Conservation (phyloP, 2,113 vertebrate species). For the Phalacrocorax carbo region DNA sequence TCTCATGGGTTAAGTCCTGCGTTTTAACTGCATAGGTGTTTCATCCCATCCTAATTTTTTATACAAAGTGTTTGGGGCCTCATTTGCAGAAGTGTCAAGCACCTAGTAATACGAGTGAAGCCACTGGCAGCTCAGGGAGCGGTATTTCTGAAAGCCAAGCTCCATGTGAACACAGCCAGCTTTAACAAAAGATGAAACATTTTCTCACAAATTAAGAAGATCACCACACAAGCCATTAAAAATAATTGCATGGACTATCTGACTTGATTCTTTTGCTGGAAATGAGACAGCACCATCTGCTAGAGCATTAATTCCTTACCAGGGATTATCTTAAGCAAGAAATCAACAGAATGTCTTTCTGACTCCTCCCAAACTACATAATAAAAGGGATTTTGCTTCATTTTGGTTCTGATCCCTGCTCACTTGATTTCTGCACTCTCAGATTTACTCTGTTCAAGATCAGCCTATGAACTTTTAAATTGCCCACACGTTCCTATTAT, state of each 20-base stretch:
- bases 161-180: slow-evolving; percentile 44
- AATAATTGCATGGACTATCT: slow-evolving; percentile 81
- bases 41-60: slow-evolving; percentile 27
- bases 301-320: slow-evolving; percentile 77
- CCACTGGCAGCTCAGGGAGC: background rate
- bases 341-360: slow-evolving; percentile 76
- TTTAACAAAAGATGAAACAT: slow-evolving; percentile 77
- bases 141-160: background rate
- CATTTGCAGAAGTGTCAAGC: slow-evolving; percentile 4
- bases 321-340: slow-evolving; percentile 79
- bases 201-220: slow-evolving; percentile 81
- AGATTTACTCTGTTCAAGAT: background rate
- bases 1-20: background rate
- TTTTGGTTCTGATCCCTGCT: slow-evolving; percentile 67
- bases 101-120: background rate
- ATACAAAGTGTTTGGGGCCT: slow-evolving; percentile 19
- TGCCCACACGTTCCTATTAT: background rate
- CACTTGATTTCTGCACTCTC: slow-evolving; percentile 58
- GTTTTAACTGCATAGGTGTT: slow-evolving; percentile 36
- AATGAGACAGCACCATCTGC: slow-evolving; percentile 81
- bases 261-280: slow-evolving; percentile 77
- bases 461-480: background rate
- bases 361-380: slow-evolving; percentile 70
- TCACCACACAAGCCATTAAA: slow-evolving; percentile 78
- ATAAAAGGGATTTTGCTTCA: slow-evolving; percentile 63